Conservation (phyloP, 2,113 vertebrate species). For the Gyps fulvus region DNA sequence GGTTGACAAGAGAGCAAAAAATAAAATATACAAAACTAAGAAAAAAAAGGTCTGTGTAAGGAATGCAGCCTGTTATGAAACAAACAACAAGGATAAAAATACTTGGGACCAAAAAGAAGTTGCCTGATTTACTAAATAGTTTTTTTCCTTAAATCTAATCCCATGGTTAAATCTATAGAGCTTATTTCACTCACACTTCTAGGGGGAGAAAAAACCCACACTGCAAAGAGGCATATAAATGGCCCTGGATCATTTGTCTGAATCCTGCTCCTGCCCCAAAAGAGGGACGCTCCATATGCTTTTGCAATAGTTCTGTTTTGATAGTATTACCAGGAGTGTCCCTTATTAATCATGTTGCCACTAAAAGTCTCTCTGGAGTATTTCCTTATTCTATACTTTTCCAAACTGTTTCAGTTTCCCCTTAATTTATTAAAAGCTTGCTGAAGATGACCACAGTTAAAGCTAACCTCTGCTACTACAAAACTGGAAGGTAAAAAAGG, state of each 20-base stretch:
- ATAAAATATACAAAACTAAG: neutral
- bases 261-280: neutral
- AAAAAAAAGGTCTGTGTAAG: neutral
- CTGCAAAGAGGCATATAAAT: neutral
- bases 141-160: neutral
- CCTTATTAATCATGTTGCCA: slow-evolving; percentile 59
- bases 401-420: neutral
- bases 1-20: neutral
- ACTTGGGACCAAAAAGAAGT: neutral
- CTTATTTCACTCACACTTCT: neutral
- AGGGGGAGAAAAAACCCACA: neutral
- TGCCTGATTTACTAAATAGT: neutral
- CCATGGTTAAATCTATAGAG: neutral
- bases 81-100: neutral
- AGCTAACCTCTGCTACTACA: neutral
- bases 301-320: slow-evolving; percentile 42
- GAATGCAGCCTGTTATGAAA: neutral
- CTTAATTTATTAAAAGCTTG: neutral
- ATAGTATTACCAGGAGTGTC: slow-evolving; percentile 40
- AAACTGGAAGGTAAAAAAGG: neutral
- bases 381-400: neutral
- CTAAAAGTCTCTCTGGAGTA: slow-evolving; percentile 8
- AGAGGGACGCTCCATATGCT: slow-evolving; percentile 10
- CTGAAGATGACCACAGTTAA: neutral
- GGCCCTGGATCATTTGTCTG: neutral